Percentiles rank a stretch among this genome's conserved stretches.
These are phyloP conservation scores for Aythya baeri DNA, from an alignment of 2,113 vertebrate species.

Conservation along the genomic window DNA sequence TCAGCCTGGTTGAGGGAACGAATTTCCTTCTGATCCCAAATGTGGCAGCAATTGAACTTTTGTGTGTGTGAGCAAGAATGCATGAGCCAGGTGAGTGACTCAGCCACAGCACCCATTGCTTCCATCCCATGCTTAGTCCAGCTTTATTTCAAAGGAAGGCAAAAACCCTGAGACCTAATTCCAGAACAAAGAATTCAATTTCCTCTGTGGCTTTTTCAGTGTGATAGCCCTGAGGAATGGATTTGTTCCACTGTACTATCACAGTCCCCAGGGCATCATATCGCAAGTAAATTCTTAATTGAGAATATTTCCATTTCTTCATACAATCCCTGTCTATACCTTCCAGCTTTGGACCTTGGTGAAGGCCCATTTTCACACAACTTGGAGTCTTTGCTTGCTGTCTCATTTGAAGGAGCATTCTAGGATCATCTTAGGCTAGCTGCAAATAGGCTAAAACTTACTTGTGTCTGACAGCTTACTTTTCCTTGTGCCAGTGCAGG, in stretches of 20 bases:
- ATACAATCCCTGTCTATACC: neutral
- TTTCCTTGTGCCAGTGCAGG: neutral
- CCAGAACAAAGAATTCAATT: neutral
- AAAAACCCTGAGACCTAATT: neutral
- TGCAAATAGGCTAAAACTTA: neutral
- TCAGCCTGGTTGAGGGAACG: neutral
- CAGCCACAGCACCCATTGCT: fast-evolving
- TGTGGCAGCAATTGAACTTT: neutral
- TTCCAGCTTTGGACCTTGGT: neutral
- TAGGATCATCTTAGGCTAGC: neutral
- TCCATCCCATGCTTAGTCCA: fast-evolving
- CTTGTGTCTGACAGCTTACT: neutral
- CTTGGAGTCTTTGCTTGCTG: neutral
- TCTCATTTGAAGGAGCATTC: neutral
- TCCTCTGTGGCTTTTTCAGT: neutral
- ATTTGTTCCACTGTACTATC: neutral
- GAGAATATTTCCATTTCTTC: neutral
- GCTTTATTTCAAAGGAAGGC: neutral
- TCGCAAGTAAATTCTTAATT: neutral
- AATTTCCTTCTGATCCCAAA: neutral
- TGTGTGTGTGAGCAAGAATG: neutral
- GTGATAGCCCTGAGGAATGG: neutral
- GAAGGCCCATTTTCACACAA: neutral
- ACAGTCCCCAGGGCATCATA: neutral
- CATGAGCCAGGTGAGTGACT: fast-evolving